Conservation (phyloP, 2,888 invertebrate species). For the Acleris cristana region DNA sequence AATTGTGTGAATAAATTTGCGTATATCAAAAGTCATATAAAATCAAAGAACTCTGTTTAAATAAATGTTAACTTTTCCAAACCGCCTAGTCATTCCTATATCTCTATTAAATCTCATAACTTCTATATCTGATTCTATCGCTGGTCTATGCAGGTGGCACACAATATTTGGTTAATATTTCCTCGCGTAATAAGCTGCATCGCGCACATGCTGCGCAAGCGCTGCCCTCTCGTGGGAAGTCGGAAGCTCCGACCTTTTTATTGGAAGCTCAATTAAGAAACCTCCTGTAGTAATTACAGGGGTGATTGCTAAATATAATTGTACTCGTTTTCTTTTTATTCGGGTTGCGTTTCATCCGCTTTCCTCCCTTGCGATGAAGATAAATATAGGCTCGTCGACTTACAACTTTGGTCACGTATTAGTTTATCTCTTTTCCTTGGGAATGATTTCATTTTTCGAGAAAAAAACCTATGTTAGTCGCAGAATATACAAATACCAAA, state of each 20-base stretch:
- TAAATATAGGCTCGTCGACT: conserved; percentile 40
- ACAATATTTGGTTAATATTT: conserved; percentile 68
- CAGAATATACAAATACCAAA: no score
- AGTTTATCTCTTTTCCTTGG: no score
- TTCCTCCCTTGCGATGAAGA: conserved; percentile 38
- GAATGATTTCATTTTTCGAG: no score
- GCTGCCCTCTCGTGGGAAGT: conserved; percentile 71
- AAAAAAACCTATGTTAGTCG: no score
- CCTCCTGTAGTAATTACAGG: conserved; percentile 79
- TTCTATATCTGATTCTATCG: conserved; percentile 21
- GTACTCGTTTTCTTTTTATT: conserved; percentile 69
- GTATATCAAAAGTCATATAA: no score
- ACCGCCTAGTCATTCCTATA: no score
- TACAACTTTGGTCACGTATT: conserved; percentile 25
- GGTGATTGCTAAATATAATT: conserved; percentile 83
- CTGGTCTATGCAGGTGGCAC: conserved; percentile 43
- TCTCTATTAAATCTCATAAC: not conserved
- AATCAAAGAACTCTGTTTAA: no score
- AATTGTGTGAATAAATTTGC: no score
- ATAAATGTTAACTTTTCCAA: no score
- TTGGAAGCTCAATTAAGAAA: conserved; percentile 79
- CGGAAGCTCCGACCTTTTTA: conserved; percentile 80
- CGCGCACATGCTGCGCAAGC: conserved; percentile 71
- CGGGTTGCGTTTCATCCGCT: conserved; percentile 60
- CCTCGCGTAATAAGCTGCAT: conserved; percentile 71